Conservation (phyloP, 2,797 vertebrate species). For the Oreortyx pictus region DNA sequence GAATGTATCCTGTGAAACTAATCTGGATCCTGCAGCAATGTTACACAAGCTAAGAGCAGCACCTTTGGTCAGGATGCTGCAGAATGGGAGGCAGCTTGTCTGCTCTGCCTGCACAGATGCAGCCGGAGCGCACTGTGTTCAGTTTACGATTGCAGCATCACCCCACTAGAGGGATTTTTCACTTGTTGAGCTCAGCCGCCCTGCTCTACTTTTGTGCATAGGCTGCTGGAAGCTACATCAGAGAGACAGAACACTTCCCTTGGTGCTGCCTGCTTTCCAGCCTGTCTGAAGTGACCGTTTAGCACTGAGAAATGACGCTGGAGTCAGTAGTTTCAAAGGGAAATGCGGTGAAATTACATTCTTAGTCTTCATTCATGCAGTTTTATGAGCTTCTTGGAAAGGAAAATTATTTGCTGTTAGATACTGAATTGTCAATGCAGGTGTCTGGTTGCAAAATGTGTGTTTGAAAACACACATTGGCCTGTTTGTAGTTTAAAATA, state of each 20-base stretch:
- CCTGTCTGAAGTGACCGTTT: not conserved
- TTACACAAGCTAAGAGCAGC: not conserved
- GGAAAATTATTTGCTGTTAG: not conserved
- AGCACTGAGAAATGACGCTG: not conserved
- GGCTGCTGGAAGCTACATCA: not conserved
- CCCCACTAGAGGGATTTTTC: conserved; percentile 60
- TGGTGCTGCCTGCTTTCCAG: not conserved
- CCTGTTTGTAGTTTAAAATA: not conserved
- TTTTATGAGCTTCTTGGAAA: not conserved
- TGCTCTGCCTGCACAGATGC: not conserved
- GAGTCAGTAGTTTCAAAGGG: not conserved
- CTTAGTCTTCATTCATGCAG: not conserved
- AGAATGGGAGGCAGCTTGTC: not conserved
- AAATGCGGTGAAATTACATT: not conserved
- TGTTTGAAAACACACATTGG: not conserved
- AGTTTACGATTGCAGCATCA: not conserved
- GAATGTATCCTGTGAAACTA: not conserved
- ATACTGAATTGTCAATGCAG: not conserved
- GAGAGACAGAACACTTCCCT: not conserved
- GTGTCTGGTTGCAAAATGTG: not conserved
- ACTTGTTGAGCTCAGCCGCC: not conserved
- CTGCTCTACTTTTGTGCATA: not conserved
- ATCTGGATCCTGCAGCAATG: not conserved
- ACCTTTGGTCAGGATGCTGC: not conserved
- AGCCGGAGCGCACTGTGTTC: not conserved